phyloP scores from a whole-genome alignment of 2,888 invertebrate genomes.

The Pharmacophagus antenor region DNA sequence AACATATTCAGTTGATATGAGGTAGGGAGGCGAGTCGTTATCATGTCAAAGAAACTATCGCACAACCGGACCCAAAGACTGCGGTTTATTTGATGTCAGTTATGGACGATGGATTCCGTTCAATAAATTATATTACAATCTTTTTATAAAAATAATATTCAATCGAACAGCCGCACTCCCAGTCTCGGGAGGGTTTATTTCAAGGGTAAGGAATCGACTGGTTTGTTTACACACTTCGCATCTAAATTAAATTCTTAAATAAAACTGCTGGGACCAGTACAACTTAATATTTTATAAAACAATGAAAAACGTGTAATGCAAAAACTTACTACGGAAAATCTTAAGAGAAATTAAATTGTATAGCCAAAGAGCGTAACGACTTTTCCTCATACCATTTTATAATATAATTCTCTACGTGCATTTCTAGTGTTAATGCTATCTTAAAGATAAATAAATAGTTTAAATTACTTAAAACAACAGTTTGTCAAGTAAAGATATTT shows the following conservation, averaged over 20 bases:
- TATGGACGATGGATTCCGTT: constrained; percentile 49
- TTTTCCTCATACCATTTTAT: neutral
- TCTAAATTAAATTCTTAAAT: neutral
- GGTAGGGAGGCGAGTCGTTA: constrained; percentile 64
- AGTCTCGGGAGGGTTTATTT: constrained; percentile 1
- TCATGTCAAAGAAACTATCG: constrained; percentile 79
- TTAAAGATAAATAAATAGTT: too few relatives aligned
- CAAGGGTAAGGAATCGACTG: neutral
- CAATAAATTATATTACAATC: constrained; percentile 41
- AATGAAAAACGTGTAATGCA: neutral
- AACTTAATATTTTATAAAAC: neutral
- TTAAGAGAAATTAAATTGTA: neutral
- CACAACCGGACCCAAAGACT: constrained; percentile 72
- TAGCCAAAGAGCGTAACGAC: neutral
- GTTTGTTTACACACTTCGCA: neutral
- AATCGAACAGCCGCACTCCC: constrained; percentile 1
- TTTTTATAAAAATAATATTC: constrained; percentile 28
- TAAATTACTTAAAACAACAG: too few relatives aligned
- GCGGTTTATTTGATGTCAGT: constrained; percentile 70
- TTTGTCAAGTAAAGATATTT: too few relatives aligned
- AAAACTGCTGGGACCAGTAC: neutral
- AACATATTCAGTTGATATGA: constrained; percentile 70
- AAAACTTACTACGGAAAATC: neutral
- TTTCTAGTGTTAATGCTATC: neutral
- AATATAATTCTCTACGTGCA: too few relatives aligned